A percentile compares a stretch with the other conserved stretches of the same genome.
These are phyloP conservation scores for Digitonthophagus gazella DNA, from an alignment of 2,888 invertebrate genomes.

Conservation along the genomic window DNA sequence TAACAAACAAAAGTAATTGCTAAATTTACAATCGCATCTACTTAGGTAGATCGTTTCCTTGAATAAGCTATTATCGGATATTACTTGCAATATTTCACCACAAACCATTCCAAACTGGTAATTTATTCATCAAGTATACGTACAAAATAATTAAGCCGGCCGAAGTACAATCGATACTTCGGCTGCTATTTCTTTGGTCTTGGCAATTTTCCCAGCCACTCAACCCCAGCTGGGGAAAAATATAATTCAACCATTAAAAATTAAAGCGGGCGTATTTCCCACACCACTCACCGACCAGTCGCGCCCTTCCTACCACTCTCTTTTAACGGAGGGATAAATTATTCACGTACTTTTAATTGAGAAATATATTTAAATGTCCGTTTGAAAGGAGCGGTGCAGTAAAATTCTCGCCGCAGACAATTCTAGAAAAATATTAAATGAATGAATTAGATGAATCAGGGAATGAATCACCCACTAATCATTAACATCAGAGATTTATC, in stretches of 20 bases:
- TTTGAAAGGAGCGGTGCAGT: background rate
- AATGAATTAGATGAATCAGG: background rate
- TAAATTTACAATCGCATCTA: background rate
- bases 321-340: background rate
- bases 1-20: background rate
- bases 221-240: constrained; percentile 7
- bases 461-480: background rate
- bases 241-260: constrained; percentile 17
- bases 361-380: background rate
- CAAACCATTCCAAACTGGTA: background rate
- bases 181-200: background rate
- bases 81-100: background rate
- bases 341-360: background rate
- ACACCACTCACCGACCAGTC: constrained; percentile 1
- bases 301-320: constrained; percentile 2
- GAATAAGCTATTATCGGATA: background rate
- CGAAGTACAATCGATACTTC: background rate
- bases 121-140: background rate
- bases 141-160: background rate
- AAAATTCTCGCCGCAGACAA: background rate
- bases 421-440: background rate
- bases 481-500: background rate
- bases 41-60: background rate
- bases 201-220: background rate
- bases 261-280: background rate